Evolutionary conservation across 2,113 vertebrate species (phyloP).

Genomic region (Myrmophylax atrothorax): DNA sequence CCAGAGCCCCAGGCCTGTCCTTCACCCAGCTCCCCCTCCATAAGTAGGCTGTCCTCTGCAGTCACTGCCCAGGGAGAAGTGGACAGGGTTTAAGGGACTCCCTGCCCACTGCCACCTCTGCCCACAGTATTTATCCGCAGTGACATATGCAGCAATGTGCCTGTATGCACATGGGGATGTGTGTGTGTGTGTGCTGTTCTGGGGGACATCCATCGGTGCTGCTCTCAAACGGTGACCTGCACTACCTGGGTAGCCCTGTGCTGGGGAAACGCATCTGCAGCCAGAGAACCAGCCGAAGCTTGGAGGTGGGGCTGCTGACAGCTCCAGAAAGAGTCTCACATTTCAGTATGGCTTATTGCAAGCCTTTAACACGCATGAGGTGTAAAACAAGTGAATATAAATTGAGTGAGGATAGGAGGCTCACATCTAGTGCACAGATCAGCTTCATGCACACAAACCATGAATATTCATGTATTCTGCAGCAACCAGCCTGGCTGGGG

Average conservation of each 20-base stretch:
- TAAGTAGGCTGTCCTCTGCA: neutral
- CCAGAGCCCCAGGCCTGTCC: neutral
- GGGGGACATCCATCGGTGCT: neutral
- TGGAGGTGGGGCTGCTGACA: neutral
- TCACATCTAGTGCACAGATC: neutral
- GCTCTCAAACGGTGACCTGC: accelerated
- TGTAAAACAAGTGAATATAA: neutral
- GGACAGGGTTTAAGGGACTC: neutral
- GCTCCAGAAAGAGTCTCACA: neutral
- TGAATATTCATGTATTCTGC: neutral
- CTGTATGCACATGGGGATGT: accelerated
- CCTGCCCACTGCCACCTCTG: neutral
- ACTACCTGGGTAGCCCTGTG: neutral
- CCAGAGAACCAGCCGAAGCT: neutral
- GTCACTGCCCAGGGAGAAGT: neutral
- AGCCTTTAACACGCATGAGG: neutral
- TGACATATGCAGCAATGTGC: accelerated
- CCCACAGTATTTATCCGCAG: neutral
- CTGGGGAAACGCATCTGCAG: neutral
- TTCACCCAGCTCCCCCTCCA: neutral
- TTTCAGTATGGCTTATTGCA: neutral
- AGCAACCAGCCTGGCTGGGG: neutral
- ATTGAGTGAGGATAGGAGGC: neutral
- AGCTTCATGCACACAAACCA: neutral
- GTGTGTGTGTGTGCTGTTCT: neutral